A percentile compares a stretch with the other conserved stretches of the same genome.
Evolutionary conservation across 2,888 invertebrate species (phyloP).

Genomic region (Leucophenga maculata): DNA sequence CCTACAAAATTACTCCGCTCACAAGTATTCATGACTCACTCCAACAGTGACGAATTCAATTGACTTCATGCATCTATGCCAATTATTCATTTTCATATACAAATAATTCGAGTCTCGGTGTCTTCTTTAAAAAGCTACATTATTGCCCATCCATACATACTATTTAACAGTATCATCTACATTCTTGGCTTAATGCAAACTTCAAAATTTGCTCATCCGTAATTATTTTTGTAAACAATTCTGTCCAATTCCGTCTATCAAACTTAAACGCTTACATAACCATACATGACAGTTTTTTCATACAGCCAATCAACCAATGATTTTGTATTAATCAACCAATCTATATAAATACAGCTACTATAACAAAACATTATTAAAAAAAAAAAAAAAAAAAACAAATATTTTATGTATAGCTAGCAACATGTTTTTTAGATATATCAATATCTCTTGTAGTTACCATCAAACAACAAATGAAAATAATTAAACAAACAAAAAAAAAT

Average conservation of each 20-base stretch:
- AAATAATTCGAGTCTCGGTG: too few species aligned
- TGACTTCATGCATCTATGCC: background rate
- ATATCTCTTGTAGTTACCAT: slow-evolving; percentile 49
- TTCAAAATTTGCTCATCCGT: background rate
- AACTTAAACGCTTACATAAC: background rate
- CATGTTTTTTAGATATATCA: slow-evolving; percentile 51
- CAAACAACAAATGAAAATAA: slow-evolving; percentile 17
- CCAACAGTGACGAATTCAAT: too few species aligned
- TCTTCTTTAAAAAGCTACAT: background rate
- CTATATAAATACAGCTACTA: background rate
- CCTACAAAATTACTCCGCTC: background rate
- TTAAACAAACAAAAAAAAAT: too few species aligned
- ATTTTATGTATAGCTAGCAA: slow-evolving; percentile 69
- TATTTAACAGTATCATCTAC: background rate
- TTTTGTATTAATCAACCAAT: background rate
- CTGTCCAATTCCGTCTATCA: background rate
- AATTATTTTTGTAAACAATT: background rate
- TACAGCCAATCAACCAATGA: background rate
- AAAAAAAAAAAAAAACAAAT: slow-evolving; percentile 18
- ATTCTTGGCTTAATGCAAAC: background rate
- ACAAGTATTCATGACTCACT: too few species aligned
- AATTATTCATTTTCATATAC: too few species aligned
- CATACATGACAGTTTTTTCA: background rate
- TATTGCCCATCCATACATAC: background rate
- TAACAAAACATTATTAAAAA: background rate